phyloP scores from a whole-genome alignment of 1,140 invertebrate species.

The Drosophila auraria region DNA sequence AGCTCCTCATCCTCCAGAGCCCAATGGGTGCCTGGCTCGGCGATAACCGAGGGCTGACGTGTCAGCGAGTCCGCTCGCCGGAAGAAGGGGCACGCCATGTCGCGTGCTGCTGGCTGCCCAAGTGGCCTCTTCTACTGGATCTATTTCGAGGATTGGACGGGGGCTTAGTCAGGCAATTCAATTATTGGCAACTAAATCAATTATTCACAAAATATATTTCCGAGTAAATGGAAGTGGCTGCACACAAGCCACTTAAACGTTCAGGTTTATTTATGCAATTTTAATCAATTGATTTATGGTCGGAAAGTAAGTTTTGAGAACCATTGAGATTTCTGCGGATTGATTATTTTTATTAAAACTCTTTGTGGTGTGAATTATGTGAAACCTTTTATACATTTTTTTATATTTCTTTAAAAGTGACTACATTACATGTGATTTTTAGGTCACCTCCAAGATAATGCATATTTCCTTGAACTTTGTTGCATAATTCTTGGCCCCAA shows the following conservation, averaged over 20 bases:
- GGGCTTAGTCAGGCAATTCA: slow-evolving; percentile 25
- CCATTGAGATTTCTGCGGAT: too few species aligned
- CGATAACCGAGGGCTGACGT: slow-evolving; percentile 81
- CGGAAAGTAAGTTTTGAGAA: too few species aligned
- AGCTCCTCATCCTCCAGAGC: slow-evolving; percentile 79
- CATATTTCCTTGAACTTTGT: neutral
- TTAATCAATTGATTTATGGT: neutral
- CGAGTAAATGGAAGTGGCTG: neutral
- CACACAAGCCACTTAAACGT: neutral
- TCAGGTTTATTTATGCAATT: neutral
- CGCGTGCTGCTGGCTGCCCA: slow-evolving; percentile 55
- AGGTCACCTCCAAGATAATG: neutral
- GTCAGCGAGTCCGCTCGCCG: slow-evolving; percentile 74
- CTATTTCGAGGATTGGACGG: slow-evolving; percentile 12
- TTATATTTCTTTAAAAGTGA: neutral
- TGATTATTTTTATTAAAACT: too few species aligned
- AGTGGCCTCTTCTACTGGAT: slow-evolving; percentile 17
- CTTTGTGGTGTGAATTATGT: neutral
- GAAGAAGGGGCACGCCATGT: slow-evolving; percentile 85
- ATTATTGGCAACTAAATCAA: slow-evolving; percentile 21
- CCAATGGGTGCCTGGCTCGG: slow-evolving; percentile 74
- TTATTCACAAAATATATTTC: neutral
- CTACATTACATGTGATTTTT: neutral
- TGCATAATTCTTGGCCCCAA: neutral
- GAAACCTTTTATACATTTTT: neutral